Base-by-base conservation (phyloP, 2,888 invertebrate species). In the Melikaiella ostensackeni region DNA sequence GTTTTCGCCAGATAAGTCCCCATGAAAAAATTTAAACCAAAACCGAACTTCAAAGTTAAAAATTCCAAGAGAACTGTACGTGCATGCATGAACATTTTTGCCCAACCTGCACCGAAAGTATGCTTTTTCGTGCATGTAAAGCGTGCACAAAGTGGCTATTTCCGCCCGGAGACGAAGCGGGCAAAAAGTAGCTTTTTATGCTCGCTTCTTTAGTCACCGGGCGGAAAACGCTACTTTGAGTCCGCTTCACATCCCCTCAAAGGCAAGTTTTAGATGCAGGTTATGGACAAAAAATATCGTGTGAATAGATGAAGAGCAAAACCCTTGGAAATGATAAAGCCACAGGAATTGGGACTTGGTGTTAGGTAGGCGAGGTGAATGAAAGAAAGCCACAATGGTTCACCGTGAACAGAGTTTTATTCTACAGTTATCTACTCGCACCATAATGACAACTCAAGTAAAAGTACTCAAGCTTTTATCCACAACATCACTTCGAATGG, bases 11-110 rank as follows among this genome's bases (percentile, higher is more conserved):
- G 38, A 24, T 11, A 70, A 70, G 19, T 33, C 6, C 70, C n/a
- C n/a, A 19, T 24, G 7, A 21, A 21, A n/a, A 30, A 42, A 27
- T 8, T 46, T 66, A 2, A 21, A 63, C 30, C 30, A 13, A 30
- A 70, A 50, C 46, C 50, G n/a, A 50, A 30, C n/a, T 11, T 59
- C 5, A 27, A 16, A 27, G 19, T 46, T 19, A 30, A 91, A 92
- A 86, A 94, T 94, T 50, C 33, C 89, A 87, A 87, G 91, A 92
- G 82, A 92, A 92, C 0, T 93, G 92, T 1, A 94, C 93, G 19
- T 93, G 92, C 0, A 93, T 93, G 70, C 90, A 91, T 88, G 91
- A 87, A 0, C 93, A 93, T 80, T 33, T 70, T 78, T 79, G 30
- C 4, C 4, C 30, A 30, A 30, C 30, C 4, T 30, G 30, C 30